Base-by-base conservation (phyloP, 2,113 vertebrate species). In the Halcyon senegalensis region DNA sequence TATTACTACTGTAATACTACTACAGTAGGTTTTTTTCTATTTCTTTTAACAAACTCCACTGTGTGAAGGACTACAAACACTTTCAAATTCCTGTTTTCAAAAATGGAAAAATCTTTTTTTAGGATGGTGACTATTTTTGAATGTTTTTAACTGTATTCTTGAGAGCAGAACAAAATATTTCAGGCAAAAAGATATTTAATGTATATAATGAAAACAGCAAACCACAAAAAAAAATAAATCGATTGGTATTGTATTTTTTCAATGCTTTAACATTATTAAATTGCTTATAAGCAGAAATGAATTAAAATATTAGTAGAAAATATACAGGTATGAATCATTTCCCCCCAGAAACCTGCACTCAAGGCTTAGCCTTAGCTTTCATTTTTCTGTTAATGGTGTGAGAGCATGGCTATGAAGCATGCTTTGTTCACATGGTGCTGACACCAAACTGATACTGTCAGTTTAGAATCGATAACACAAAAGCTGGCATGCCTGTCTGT, bases 271-370 rank as follows among this genome's bases (percentile, higher is more conserved):
- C 2, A 5, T 74, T 83, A 39, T 24, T 30, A 30, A 51, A 76
- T 59, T 11, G 4, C 13, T 76, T 75, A 16, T 76, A 56, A 58
- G 66, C 62, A 88, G 41, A 70, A 92, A 70, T 92, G 33, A 90
- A 35, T 88, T 88, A 59, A 87, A 68, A 56, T 83, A 23, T 59
- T 76, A 41, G 69, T 33, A 50, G 25, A 63, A 62, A 10, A 23
- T 85, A 17, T 3, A 55, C 63, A 69, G 24, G 9, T 66, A 23
- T 50, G 35, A 20, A 62, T 78, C 11, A 12, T 66, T 95, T 91
- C 5, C 2, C 10, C 30, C 24, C 30, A 75, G 73, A 76, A 84
- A 78, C 93, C 97, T 98, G 98, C 98, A 97, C 97, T 97, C 86
- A 98, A 98, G 97, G 97, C 96, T 91, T 66, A 79, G 87, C 58